Conservation (phyloP, 2,797 vertebrate species). For the Epinephelus coioides region DNA sequence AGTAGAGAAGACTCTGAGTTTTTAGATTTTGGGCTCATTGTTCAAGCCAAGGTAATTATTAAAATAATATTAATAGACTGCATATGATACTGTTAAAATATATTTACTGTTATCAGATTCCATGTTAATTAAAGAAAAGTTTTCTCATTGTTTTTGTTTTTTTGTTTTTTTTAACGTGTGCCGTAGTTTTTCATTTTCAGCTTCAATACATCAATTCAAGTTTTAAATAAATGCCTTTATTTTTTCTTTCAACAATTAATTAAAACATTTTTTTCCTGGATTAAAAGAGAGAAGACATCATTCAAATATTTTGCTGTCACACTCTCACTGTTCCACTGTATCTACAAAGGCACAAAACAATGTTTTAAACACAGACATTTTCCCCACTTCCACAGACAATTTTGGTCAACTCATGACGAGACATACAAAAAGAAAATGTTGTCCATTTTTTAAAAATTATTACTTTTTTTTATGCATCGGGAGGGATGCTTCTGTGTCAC, state of each 20-base stretch:
- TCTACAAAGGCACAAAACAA: constrained; percentile 69
- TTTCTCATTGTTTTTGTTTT: constrained; percentile 25
- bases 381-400: constrained; percentile 14
- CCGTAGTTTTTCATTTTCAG: constrained; percentile 32
- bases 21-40: background rate
- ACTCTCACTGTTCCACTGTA: constrained; percentile 43
- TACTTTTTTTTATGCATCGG: constrained; percentile 17
- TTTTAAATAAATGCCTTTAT: constrained; percentile 40
- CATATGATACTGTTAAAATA: constrained; percentile 46
- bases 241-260: constrained; percentile 65
- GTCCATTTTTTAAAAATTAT: constrained; percentile 11
- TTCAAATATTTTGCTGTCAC: constrained; percentile 44
- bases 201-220: constrained; percentile 53
- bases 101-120: constrained; percentile 38
- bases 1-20: background rate
- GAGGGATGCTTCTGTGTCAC: constrained; percentile 45
- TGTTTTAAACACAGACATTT: constrained; percentile 40
- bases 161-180: background rate
- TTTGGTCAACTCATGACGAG: constrained; percentile 27
- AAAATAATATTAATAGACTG: constrained; percentile 14
- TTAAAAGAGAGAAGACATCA: constrained; percentile 49
- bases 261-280: constrained; percentile 49
- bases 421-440: constrained; percentile 26
- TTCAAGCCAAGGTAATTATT: constrained; percentile 37
- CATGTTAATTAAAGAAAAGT: constrained; percentile 37